Evolutionary conservation across 2,888 invertebrate species (phyloP).

Genomic region (Meandrusa payeni): DNA sequence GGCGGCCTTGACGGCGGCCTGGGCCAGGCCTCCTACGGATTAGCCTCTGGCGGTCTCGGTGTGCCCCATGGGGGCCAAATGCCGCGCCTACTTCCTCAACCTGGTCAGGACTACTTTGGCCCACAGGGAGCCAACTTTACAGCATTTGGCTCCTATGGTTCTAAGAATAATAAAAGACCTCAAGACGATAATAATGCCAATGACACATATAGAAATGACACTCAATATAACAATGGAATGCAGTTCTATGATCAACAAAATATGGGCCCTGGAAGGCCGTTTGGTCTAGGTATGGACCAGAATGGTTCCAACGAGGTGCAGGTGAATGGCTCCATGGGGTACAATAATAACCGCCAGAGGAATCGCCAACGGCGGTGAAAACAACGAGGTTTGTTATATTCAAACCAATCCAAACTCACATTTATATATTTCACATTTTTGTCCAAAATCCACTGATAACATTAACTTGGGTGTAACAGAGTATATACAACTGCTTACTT

Average conservation of each 20-base stretch:
- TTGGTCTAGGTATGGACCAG: slow-evolving; percentile 46
- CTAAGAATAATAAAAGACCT: slow-evolving; percentile 53
- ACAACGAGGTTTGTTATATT: slow-evolving; percentile 75
- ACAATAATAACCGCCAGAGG: slow-evolving; percentile 76
- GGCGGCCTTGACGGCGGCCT: slow-evolving; percentile 53
- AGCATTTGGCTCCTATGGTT: slow-evolving; percentile 68
- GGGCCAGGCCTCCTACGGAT: slow-evolving; percentile 45
- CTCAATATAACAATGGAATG: slow-evolving; percentile 32
- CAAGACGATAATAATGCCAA: slow-evolving; percentile 38
- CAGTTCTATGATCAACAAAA: slow-evolving; percentile 57
- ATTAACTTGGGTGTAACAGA: slow-evolving; percentile 19
- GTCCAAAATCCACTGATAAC: slow-evolving; percentile 23
- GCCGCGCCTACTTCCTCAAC: slow-evolving; percentile 71
- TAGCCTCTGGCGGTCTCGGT: slow-evolving; percentile 66
- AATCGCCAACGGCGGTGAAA: slow-evolving; percentile 73
- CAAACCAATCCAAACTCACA: slow-evolving; percentile 72
- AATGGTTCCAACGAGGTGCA: slow-evolving; percentile 52
- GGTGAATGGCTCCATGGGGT: slow-evolving; percentile 75
- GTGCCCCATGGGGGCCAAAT: slow-evolving; percentile 70
- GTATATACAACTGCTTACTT: slow-evolving; percentile 23
- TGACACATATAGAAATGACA: slow-evolving; percentile 40
- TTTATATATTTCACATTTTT: slow-evolving; percentile 42
- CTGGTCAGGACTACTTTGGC: slow-evolving; percentile 47
- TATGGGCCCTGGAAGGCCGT: slow-evolving; percentile 62
- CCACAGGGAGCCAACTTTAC: slow-evolving; percentile 70